phyloP scores from a whole-genome alignment of 2,113 vertebrate species.

The Pelobates fuscus region DNA sequence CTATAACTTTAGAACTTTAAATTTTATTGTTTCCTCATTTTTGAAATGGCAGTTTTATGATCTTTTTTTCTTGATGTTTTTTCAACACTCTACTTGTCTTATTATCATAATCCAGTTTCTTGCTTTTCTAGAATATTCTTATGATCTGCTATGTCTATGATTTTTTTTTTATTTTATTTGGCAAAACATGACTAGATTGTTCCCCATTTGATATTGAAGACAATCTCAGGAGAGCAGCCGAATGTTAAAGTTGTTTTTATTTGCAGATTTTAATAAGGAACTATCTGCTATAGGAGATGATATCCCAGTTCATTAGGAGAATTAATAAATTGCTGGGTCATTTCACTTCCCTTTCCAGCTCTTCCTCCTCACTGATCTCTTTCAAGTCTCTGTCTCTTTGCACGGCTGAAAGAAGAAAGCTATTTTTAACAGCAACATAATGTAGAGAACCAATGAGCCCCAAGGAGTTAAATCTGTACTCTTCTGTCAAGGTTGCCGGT shows the following conservation, averaged over 20 bases:
- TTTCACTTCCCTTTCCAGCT: conserved; percentile 11
- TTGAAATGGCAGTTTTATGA: conserved; percentile 8
- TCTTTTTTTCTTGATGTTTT: conserved; percentile 26
- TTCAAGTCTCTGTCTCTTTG: conserved; percentile 39
- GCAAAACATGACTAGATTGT: conserved; percentile 30
- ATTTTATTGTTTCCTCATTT: too few species aligned
- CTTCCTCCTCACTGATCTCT: conserved; percentile 1
- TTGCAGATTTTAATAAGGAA: conserved; percentile 36
- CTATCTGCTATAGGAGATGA: conserved; percentile 23
- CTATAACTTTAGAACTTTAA: too few species aligned
- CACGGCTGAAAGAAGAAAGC: conserved; percentile 26
- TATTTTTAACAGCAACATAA: too few species aligned
- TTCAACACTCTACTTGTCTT: conserved; percentile 11
- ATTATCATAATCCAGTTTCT: conserved; percentile 17
- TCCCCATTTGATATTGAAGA: conserved; percentile 33
- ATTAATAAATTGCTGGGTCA: conserved; percentile 42
- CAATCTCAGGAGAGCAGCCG: conserved; percentile 13
- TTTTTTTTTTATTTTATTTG: conserved; percentile 18
- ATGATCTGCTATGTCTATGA: conserved; percentile 24
- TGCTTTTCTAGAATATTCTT: neutral
- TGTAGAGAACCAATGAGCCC: too few species aligned
- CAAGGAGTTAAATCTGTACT: too few species aligned
- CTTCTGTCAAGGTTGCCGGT: too few species aligned
- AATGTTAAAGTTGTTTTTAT: conserved; percentile 19
- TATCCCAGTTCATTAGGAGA: conserved; percentile 40